These are phyloP conservation scores for Sebastolobus altivelis DNA, from an alignment of 2,797 vertebrate species.

Conservation along the genomic window DNA sequence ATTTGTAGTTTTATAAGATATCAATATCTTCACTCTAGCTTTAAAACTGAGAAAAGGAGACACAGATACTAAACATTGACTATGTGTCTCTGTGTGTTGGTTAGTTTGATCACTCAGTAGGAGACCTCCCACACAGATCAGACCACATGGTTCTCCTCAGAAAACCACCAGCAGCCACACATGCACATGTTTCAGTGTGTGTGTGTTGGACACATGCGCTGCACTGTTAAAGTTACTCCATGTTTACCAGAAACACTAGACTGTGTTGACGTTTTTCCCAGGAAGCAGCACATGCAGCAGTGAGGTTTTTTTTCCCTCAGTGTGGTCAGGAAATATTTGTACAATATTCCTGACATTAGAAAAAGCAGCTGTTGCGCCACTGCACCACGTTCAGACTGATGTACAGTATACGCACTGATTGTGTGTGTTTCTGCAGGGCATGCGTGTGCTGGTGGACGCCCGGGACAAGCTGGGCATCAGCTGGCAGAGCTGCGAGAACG, in stretches of 20 bases:
- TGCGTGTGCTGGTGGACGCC: slow-evolving; percentile 94
- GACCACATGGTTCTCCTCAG: slow-evolving; percentile 43
- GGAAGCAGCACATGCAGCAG: slow-evolving; percentile 16
- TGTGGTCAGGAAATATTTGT: slow-evolving; percentile 29
- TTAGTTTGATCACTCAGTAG: slow-evolving; percentile 46
- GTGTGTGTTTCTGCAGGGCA: slow-evolving; percentile 84
- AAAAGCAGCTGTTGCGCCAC: slow-evolving; percentile 12
- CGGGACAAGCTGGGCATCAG: slow-evolving; percentile 95
- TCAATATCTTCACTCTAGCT: no score
- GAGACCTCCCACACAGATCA: slow-evolving; percentile 72
- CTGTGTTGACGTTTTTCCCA: slow-evolving; percentile 8
- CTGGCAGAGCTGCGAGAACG: slow-evolving; percentile 95
- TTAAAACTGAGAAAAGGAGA: slow-evolving; percentile 2
- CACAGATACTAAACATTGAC: slow-evolving; percentile 5
- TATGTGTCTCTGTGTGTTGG: slow-evolving; percentile 29
- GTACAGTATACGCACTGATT: not conserved
- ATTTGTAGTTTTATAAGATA: no score
- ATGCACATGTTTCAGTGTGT: slow-evolving; percentile 5
- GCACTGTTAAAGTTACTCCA: slow-evolving; percentile 19
- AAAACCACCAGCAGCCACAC: slow-evolving; percentile 51
- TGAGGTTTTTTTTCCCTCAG: not conserved
- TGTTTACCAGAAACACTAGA: slow-evolving; percentile 51
- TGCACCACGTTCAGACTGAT: not conserved
- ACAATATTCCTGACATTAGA: slow-evolving; percentile 6
- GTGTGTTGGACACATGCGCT: slow-evolving; percentile 11